Conservation (phyloP, 2,888 invertebrate species). For the Anthophora plumipes region DNA sequence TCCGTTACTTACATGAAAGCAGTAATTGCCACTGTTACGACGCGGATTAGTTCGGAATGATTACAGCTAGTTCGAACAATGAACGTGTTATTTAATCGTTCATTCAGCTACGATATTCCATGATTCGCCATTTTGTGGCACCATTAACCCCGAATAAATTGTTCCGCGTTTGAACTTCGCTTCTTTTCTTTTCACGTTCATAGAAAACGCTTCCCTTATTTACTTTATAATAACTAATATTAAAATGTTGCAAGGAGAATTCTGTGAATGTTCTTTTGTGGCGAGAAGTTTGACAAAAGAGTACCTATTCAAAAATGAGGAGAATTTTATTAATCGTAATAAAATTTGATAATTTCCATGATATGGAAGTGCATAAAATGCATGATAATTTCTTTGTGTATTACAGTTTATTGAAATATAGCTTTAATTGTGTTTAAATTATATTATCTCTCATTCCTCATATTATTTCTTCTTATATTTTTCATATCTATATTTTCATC, state of each 20-base stretch:
- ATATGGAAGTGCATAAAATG: no score
- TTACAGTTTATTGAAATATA: no score
- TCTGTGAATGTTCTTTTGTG: not conserved
- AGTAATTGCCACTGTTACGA: conserved; percentile 61
- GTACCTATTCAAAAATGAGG: no score
- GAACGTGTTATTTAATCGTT: conserved; percentile 56
- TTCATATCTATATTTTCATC: no score
- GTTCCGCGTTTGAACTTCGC: conserved; percentile 1
- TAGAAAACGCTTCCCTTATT: not conserved
- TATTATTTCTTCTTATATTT: no score
- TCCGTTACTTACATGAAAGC: conserved; percentile 61
- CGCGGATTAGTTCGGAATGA: conserved; percentile 55
- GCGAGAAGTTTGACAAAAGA: no score
- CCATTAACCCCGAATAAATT: conserved; percentile 36
- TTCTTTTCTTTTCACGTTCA: not conserved
- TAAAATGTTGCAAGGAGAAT: not conserved
- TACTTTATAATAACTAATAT: not conserved
- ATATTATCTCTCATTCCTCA: no score
- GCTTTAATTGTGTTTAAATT: no score
- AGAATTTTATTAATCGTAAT: no score
- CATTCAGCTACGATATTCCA: conserved; percentile 48
- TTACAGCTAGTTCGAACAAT: conserved; percentile 39
- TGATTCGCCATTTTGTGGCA: conserved; percentile 27
- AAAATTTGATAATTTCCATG: no score
- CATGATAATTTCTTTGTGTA: no score